Evolutionary conservation across 2,888 invertebrate species (phyloP), one percentile per base, ranked within the genome.

Genomic region (Nasonia oneida): DNA sequence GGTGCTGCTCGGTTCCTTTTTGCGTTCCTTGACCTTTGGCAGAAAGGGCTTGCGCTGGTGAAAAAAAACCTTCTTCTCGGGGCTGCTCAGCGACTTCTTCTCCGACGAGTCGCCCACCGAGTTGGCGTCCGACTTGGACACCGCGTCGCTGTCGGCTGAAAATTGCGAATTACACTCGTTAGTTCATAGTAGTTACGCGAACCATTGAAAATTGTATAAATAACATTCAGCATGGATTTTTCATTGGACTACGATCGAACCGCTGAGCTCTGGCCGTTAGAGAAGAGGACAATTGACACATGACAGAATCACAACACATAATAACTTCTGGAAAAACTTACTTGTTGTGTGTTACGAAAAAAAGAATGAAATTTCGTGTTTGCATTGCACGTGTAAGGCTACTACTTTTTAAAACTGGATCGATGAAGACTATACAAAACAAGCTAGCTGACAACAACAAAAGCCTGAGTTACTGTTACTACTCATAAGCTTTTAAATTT

Each of bases 41-140:
- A 95, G 94, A 83, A 96, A 95, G 47, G 94, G 93, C 88, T 95
- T 94, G 14, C 95, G 92, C 88, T 94, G 95, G 71, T 94, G 93
- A 88, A 91, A 93, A 87, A 93, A 93, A 70, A 90, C 87, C 85
- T 92, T 93, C 76, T 89, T 88, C 29, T 90, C 88, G 14, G 86
- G 84, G 33, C 86, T 86, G 75, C 57, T 84, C 10, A 75, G 78
- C 0, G 90, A 89, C 80, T 91, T 91, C 79, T 92, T 92, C 29
- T 92, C 92, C 8, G 87, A 77, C 15, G 89, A 90, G 75, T 90
- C 90, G 2, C 81, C 83, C n/a, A 89, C 84, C 0, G 90, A 91
- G 80, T 88, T 91, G n/a, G 90, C 90, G 84, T 91, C 92, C 6
- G 90, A 90, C 88, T 91, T 90, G 61, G 90, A 89, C 67, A 90